These are phyloP conservation scores for Galeopterus variegatus DNA, from an alignment of 2,113 vertebrate genomes.

Conservation along the genomic window DNA sequence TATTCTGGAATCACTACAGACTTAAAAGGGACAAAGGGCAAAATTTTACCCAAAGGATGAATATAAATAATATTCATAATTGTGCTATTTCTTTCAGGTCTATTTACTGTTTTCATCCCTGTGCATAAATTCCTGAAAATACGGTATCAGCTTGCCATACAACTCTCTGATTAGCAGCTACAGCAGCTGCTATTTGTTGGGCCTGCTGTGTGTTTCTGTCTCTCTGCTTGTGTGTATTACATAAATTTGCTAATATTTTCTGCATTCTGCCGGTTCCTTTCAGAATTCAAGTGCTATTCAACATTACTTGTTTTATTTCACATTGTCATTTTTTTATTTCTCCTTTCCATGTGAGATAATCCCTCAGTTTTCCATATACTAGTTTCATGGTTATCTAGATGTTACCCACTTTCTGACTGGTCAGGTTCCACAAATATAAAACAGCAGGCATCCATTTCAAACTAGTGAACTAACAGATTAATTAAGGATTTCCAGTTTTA, in stretches of 20 bases:
- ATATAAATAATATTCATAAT: conserved; percentile 13
- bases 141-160: background rate
- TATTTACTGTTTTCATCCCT: background rate
- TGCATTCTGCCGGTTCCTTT: conserved; percentile 16
- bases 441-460: conserved; percentile 52
- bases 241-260: conserved; percentile 7
- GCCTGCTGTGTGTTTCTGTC: background rate
- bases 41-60: background rate
- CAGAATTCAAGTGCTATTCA: conserved; percentile 46
- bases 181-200: background rate
- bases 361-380: conserved; percentile 27
- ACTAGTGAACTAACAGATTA: conserved; percentile 57
- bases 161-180: background rate
- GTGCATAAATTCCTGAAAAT: background rate
- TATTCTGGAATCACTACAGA: conserved; percentile 48
- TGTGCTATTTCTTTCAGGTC: conserved; percentile 42
- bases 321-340: conserved; percentile 17
- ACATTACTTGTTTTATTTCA: conserved; percentile 18
- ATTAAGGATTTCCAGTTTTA: conserved; percentile 45
- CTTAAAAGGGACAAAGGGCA: background rate
- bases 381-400: conserved; percentile 50
- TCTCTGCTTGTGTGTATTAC: conserved; percentile 38
- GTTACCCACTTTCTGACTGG: conserved; percentile 6
- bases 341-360: conserved; percentile 20
- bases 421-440: conserved; percentile 50